Evolutionary conservation across 2,888 invertebrate species (phyloP), one percentile per base, ranked within the genome.

Genomic region (Noctua fimbriata): DNA sequence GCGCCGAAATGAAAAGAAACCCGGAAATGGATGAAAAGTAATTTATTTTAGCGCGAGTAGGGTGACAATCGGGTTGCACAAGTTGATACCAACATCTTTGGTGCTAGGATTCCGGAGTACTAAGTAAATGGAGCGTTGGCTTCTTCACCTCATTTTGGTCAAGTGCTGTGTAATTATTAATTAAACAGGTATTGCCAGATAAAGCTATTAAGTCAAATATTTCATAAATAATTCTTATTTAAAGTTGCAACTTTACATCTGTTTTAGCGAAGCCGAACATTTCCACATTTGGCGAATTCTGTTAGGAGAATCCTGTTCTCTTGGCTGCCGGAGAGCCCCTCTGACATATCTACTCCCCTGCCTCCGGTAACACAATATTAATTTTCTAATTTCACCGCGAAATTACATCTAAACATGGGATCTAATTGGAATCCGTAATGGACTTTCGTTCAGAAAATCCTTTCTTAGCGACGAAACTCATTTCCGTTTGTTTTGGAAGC

Each of bases 1-100:
- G 93, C 93, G 92, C 91, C 92, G 93, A 93, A 94, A 95, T 95
- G 94, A 95, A 95, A 94, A 94, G 94, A 94, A 95, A 93, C 92
- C 92, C 90, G 93, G 92, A 94, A 95, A 95, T 94, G 92, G 93
- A 94, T 94, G 93, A 93, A 94, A 95, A 92, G 93, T 94, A 94
- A 94, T 94, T 95, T 94, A 94, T 93, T 94, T 93, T 92, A 92
- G 91, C 91, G 90, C 92, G 90, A 92, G 89, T 89, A 87, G 87
- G 88, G 90, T 91, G 92, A 92, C 92, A 92, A 92, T 92, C 89
- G 88, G 76, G 81, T 77, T 85, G 78, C 85, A 90, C 87, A 65
- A 81, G 85, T 86, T 85, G 47, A 58, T 49, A 81, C 67, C 76
- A 55, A 36, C 24, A 55, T 41, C 63, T n/a, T 66, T 65, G 28